Evolutionary conservation across 2,113 vertebrate species (phyloP), one percentile per base, ranked within the genome.

Genomic region (Pseudorhombus dupliciocellatus): DNA sequence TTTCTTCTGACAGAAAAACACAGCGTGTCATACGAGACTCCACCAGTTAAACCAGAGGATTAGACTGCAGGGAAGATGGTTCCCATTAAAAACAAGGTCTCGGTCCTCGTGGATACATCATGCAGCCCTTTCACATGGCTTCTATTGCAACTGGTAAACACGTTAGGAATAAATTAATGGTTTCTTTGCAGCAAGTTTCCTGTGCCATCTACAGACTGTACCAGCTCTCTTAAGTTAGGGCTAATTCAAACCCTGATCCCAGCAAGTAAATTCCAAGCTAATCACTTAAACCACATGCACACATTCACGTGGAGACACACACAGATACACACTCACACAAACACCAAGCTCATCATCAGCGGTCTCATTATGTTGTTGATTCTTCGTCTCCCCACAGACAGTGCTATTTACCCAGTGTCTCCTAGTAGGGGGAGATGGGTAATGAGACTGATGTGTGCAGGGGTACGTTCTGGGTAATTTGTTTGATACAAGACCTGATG

Each of bases 371-470:
- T 77, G 67, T 56, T 89, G 89, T 88, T 91, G 86, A 87, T 88
- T 87, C 84, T 88, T 65, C 37, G 16, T 83, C 81, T 90, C 88
- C 81, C 77, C 53, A 65, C 83, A 84, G 88, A 88, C 84, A 81
- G 74, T 40, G 76, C 82, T 89, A 84, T 89, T 90, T 88, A 87
- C 80, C 72, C 73, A 88, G 65, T 81, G 77, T 87, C 87, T 91
- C 63, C 1, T 21, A 24, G 81, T 28, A 68, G 56, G 69, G 84
- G 64, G 74, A 80, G 81, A 77, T 22, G 70, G 59, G 55, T 88
- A 90, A 90, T 89, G 85, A 90, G 82, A 79, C 80, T 81, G 85
- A 90, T 88, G 82, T 89, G 87, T 87, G 87, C 89, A 85, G 60
- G 64, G 69, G 69, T 87, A 80, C 64, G 66, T 89, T 90, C 77